Evolutionary conservation across 2,888 invertebrate species (phyloP), one percentile per base, ranked within the genome.

Genomic region (Cryptocephalus moraei): DNA sequence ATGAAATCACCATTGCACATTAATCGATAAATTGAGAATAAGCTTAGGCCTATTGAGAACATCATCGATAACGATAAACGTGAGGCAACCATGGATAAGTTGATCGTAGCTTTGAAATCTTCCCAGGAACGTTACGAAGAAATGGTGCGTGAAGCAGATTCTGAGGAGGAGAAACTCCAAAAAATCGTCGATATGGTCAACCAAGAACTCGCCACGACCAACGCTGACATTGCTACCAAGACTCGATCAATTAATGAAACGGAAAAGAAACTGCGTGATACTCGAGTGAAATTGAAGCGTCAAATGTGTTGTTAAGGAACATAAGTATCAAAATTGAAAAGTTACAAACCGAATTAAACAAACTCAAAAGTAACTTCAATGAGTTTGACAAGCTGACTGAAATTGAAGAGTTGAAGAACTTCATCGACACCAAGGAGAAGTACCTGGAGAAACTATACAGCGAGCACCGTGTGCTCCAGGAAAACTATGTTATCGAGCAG

Each of bases 171-270:
- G 13, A 59, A 72, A 32, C 65, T 80, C 9, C 82, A 84, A 62
- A 62, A 63, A 10, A 64, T 72, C 53, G 76, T 83, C 38, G 80
- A 83, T 66, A 61, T 63, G 22, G 57, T 70, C 38, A 72, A 80
- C 40, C 75, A 74, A 22, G 69, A 73, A 34, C 69, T 79, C 64
- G 78, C 81, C 0, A 76, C 79, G 50, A 74, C 82, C 34, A 82
- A 84, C 61, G 83, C 84, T 62, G 80, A 81, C 60, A 78, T 83
- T 47, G 67, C 73, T 2, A 73, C 78, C 12, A 84, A 83, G 62
- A 75, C 76, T 47, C 68, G 73, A 8, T 78, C 80, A 57, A 73
- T 79, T 13, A 62, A 63, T 13, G 75, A 78, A 36, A 73, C 74
- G 39, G 77, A 79, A 57, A 71, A 71, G 36, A 81, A 85, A 54